Evolutionary conservation across 2,888 invertebrate genomes (phyloP).

Genomic region (Himalopsyche tibetana): DNA sequence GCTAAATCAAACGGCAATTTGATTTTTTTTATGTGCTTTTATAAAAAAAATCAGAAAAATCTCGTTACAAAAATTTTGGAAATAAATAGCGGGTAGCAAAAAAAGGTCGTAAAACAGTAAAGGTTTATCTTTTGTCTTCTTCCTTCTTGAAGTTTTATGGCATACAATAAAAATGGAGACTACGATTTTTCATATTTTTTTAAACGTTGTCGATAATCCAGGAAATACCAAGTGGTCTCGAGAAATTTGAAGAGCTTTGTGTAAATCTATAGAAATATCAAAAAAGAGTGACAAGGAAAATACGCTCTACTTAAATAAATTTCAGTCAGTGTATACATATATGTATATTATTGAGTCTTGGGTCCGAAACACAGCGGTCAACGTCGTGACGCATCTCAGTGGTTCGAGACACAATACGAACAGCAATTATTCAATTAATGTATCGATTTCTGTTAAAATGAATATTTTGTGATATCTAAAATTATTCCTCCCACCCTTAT

Average conservation of each 20-base stretch:
- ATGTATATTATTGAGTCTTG: too few relatives aligned
- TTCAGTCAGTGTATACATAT: too few relatives aligned
- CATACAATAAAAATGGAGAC: conserved; percentile 22
- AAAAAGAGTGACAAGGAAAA: too few relatives aligned
- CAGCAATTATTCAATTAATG: too few relatives aligned
- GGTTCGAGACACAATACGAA: too few relatives aligned
- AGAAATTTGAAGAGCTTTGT: not conserved
- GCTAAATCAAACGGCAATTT: not conserved
- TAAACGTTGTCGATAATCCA: conserved; percentile 4
- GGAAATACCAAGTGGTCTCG: not conserved
- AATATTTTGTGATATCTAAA: too few relatives aligned
- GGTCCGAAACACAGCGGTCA: too few relatives aligned
- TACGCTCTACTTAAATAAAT: too few relatives aligned
- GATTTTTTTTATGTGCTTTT: conserved; percentile 1
- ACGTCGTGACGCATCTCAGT: too few relatives aligned
- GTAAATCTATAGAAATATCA: too few relatives aligned
- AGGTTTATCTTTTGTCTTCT: conserved; percentile 30
- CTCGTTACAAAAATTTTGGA: conserved; percentile 14
- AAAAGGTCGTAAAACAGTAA: conserved; percentile 28
- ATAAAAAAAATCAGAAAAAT: not conserved
- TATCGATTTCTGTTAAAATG: too few relatives aligned
- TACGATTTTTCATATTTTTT: conserved; percentile 25
- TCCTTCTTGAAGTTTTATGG: conserved; percentile 19
- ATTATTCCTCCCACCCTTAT: too few relatives aligned
- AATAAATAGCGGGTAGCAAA: conserved; percentile 30